Conservation (phyloP, 2,888 invertebrate species). For the Caenorhabditis sp. region DNA sequence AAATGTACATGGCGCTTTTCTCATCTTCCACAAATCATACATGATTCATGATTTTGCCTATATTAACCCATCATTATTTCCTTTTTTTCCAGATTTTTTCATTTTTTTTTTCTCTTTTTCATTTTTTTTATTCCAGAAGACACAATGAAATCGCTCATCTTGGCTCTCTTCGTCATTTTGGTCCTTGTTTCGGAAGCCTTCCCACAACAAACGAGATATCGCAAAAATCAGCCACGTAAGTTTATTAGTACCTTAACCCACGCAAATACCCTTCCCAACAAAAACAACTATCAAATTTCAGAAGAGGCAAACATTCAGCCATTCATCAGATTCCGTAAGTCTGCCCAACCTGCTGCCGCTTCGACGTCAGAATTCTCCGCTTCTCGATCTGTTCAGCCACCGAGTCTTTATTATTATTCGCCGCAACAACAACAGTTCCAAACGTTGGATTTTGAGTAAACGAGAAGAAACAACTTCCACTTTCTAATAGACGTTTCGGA, state of each 20-base stretch:
- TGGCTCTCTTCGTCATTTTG: conserved; percentile 43
- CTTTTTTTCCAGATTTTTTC: conserved; percentile 7
- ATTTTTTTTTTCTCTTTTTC: conserved; percentile 7
- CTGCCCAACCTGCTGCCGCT: conserved; percentile 15
- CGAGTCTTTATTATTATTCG: conserved; percentile 25
- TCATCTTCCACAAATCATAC: neutral
- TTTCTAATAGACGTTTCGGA: neutral
- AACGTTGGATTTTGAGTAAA: neutral
- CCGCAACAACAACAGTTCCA: neutral
- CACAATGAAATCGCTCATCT: conserved; percentile 40
- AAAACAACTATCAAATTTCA: conserved; percentile 12
- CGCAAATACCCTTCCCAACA: neutral
- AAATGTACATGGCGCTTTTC: neutral
- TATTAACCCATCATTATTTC: conserved; percentile 4
- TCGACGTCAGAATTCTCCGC: neutral
- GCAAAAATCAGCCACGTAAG: conserved; percentile 53
- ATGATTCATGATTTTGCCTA: neutral
- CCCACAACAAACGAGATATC: conserved; percentile 40
- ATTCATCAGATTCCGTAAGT: conserved; percentile 55
- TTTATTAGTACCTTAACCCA: neutral
- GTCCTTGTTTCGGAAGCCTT: conserved; percentile 37
- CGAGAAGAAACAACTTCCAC: neutral
- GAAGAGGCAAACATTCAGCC: conserved; percentile 56
- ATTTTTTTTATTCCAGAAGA: conserved; percentile 1
- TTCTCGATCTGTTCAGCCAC: conserved; percentile 15